phyloP scores from a whole-genome alignment of 2,113 vertebrate genomes.

The Peromyscus californicus region DNA sequence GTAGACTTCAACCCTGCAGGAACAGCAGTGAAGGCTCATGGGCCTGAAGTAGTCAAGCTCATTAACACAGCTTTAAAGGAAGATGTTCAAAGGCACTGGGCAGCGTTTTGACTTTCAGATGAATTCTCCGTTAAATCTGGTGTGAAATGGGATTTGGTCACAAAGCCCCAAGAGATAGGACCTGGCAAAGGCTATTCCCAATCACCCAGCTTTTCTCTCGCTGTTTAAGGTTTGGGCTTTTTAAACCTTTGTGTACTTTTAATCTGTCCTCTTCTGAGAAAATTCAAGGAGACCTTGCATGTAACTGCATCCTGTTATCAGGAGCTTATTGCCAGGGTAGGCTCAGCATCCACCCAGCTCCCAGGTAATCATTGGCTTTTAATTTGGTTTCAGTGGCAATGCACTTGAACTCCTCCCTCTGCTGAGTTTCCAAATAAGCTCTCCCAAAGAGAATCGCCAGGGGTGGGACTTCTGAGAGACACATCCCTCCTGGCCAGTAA shows the following conservation, averaged over 20 bases:
- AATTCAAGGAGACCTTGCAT: constrained; percentile 34
- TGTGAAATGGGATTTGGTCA: constrained; percentile 70
- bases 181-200: not conserved
- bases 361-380: not conserved
- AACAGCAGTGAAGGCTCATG: rapidly evolving
- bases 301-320: not conserved
- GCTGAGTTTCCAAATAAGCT: not conserved
- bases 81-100: constrained; percentile 49
- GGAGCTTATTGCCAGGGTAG: not conserved
- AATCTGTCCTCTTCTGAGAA: constrained; percentile 64
- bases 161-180: not conserved
- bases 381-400: not conserved
- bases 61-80: constrained; percentile 21
- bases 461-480: no score
- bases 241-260: constrained; percentile 65
- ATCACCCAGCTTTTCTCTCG: not conserved
- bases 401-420: not conserved
- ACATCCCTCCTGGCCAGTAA: not conserved
- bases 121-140: constrained; percentile 69
- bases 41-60: not conserved
- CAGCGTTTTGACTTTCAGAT: constrained; percentile 43
- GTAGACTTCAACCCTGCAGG: not conserved
- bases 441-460: not conserved
- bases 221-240: constrained; percentile 43
- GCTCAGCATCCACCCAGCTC: constrained; percentile 31